Base-by-base conservation (phyloP, 2,113 vertebrate genomes). In the Dissostichus mawsoni region DNA sequence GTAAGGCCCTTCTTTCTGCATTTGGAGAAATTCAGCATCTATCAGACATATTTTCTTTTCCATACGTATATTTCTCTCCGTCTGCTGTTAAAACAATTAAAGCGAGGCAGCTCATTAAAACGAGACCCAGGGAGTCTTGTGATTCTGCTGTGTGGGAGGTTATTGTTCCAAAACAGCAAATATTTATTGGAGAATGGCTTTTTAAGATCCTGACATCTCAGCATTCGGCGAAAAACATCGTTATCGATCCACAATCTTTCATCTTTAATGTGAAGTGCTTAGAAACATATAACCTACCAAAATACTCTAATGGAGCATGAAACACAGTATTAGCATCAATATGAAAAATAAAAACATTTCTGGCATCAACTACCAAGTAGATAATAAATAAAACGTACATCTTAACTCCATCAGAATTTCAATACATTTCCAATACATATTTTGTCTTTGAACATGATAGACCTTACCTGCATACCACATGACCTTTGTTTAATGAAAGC, bases 161-260 rank as follows among this genome's bases (percentile, higher is more conserved):
- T 78, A 52, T 67, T 75, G 47, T 78, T 82, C 58, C 58, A 72
- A 72, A 69, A 75, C 25, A 11, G 13, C 44, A 45, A 59, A 68
- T 77, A 61, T 10, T 20, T 45, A 33, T 44, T 6, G 0, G 65
- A 58, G 56, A 58, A 71, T 44, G 29, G 58, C 14, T 41, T 72
- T 23, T 51, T 18, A 20, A 64, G 36, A 78, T 82, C 3, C 11
- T 14, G 58, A 64, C 12, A 2, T 67, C 55, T 78, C 81, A 82
- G 72, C 76, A 75, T 74, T 84, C 77, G 65, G 47, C 57, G 13
- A 36, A 69, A 80, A 80, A 75, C 69, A 67, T 9, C 25, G 2
- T 4, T 59, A 76, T 71, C 53, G 77, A 87, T 84, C 50, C 47
- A n/a, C 16, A 41, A n/a, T 53, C 62, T 2, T 52, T 59, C 55